Conservation (phyloP, 2,888 invertebrate species). For the Noctua fimbriata region DNA sequence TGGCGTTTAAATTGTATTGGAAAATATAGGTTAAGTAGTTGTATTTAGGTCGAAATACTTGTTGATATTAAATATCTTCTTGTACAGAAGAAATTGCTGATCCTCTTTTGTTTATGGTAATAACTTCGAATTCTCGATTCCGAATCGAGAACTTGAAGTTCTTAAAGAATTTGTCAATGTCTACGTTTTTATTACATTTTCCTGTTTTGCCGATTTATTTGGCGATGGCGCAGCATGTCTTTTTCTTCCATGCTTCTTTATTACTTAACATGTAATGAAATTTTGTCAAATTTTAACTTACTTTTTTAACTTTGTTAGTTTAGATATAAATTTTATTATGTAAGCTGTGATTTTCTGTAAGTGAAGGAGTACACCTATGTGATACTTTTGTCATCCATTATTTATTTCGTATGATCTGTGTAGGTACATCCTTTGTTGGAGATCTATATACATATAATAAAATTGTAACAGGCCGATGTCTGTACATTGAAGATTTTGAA, state of each 20-base stretch:
- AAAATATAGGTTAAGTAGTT: conserved; percentile 21
- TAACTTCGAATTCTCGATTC: neutral
- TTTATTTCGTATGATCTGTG: too few relatives aligned
- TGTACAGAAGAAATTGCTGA: neutral
- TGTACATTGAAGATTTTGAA: too few relatives aligned
- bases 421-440: too few relatives aligned
- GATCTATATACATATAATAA: too few relatives aligned
- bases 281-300: neutral
- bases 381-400: too few relatives aligned
- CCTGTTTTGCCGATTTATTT: neutral
- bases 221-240: neutral
- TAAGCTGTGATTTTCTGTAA: too few relatives aligned
- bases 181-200: neutral
- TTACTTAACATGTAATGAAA: neutral
- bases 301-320: too few relatives aligned
- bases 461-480: too few relatives aligned
- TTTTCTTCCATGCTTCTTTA: too few relatives aligned
- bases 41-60: conserved; percentile 3
- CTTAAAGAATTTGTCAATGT: too few relatives aligned
- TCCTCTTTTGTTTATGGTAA: neutral
- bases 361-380: too few relatives aligned
- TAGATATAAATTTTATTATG: too few relatives aligned
- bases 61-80: neutral
- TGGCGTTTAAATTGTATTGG: conserved; percentile 30
- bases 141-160: neutral